phyloP scores from a whole-genome alignment of 1,140 invertebrate genomes.

The Stegodyphus dumicola region DNA sequence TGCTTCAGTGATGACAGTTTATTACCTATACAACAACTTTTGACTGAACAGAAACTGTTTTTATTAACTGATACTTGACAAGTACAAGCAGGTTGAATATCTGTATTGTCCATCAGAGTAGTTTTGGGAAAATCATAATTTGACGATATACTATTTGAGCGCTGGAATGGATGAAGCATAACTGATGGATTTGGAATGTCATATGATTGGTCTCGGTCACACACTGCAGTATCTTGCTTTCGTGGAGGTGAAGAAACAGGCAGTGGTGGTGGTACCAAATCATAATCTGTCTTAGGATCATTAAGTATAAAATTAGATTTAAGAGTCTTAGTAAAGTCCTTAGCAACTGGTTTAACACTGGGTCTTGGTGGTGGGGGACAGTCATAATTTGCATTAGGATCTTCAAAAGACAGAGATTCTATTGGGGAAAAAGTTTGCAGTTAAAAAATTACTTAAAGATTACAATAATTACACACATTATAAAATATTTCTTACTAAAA shows the following conservation, averaged over 20 bases:
- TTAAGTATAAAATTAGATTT: background rate
- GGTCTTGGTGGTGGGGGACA: slow-evolving; percentile 38
- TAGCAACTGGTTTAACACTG: slow-evolving; percentile 1
- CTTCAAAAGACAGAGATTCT: background rate
- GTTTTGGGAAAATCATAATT: slow-evolving; percentile 47
- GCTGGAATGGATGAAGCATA: background rate
- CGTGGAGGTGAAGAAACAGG: slow-evolving; percentile 28
- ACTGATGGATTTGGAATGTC: slow-evolving; percentile 31
- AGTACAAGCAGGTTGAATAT: slow-evolving; percentile 24
- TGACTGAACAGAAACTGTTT: slow-evolving; percentile 37
- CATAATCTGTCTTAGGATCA: slow-evolving; percentile 44
- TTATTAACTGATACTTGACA: slow-evolving; percentile 23
- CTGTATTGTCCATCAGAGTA: slow-evolving; percentile 22
- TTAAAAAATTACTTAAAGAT: background rate
- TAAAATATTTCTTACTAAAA: too few species aligned
- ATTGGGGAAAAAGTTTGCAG: slow-evolving; percentile 13
- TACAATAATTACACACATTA: background rate
- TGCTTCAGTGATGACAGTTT: slow-evolving; percentile 2
- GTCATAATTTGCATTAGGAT: slow-evolving; percentile 34
- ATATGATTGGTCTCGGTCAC: slow-evolving; percentile 32
- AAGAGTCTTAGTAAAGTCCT: background rate
- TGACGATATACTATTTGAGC: slow-evolving; percentile 30
- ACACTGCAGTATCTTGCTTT: background rate
- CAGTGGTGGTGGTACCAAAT: slow-evolving; percentile 37
- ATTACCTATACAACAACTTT: slow-evolving; percentile 41